Base-by-base conservation (phyloP, 2,888 invertebrate species). In the Campoplex nolae region DNA sequence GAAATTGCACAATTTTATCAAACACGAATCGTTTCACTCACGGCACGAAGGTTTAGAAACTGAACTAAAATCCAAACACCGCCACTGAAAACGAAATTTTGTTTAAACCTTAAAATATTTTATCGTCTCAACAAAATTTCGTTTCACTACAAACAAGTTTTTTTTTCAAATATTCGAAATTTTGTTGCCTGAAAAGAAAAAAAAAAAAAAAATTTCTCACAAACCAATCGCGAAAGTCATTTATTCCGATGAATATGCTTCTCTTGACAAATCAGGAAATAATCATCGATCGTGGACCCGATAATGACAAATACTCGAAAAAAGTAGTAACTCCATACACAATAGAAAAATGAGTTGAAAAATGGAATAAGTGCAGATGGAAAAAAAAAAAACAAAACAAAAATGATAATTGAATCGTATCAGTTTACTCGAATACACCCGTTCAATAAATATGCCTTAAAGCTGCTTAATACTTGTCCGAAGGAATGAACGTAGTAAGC, bases 321-420 rank as follows among this genome's bases (percentile, higher is more conserved):
- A 32, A 23, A 23, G 23, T 23, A 23, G 23, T 23, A 6, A 32
- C 16, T 28, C 13, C 3, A 62, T 32, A 16, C 32, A 32, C 6
- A 32, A 62, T 62, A 28, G 62, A 32, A 16, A 16, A 16, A 62
- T 62, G 62, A 51, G 54, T 51, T 2, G 45, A 76, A 84, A 84
- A 51, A 58, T 71, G 32, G 16, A 54, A 77, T 78, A 42, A 38
- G n/a, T 11, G n/a, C 16, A 13, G 38, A 45, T n/a, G 38, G 58
- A 51, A 48, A 71, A 76, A 71, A 80, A 23, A 23, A 23, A 23
- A 23, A 23, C 23, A 23, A 23, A 23, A 23, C 23, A 51, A 48
- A 71, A 71, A 80, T 48, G 56, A 68, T 84, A 77, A 86, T 84
- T 81, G 80, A 84, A 68, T 75, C 74, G 78, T 84, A 78, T 84